Conservation (phyloP, 2,888 invertebrate species). For the Orthonychiurus folsomi region DNA sequence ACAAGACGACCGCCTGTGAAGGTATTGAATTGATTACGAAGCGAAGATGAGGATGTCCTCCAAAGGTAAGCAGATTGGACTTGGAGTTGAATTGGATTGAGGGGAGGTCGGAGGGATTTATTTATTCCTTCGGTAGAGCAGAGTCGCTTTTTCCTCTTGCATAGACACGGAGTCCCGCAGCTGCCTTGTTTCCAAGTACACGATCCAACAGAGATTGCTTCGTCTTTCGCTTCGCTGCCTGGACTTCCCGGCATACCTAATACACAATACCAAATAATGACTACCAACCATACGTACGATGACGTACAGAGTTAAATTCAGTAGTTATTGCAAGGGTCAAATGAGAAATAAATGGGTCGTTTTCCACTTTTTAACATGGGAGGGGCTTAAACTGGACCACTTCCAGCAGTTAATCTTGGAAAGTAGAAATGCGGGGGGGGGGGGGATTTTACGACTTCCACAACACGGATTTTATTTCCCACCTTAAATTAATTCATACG, state of each 20-base stretch:
- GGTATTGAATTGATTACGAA: neutral
- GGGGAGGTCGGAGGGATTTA: no score
- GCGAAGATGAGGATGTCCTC: neutral
- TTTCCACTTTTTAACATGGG: no score
- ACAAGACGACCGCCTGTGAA: neutral
- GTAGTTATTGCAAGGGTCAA: no score
- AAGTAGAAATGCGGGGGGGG: no score
- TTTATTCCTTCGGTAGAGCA: conserved; percentile 69
- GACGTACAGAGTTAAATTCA: no score
- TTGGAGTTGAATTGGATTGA: neutral
- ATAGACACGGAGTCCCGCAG: conserved; percentile 57
- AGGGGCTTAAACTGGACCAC: no score
- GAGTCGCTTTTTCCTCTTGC: conserved; percentile 81
- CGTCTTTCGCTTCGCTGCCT: conserved; percentile 66
- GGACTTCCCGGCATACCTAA: conserved; percentile 60
- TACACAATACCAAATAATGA: conserved; percentile 1
- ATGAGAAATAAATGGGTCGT: no score
- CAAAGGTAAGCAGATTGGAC: neutral
- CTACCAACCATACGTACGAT: no score
- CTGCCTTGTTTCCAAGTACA: conserved; percentile 58
- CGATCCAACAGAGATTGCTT: conserved; percentile 75
- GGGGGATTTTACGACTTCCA: no score
- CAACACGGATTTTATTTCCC: no score
- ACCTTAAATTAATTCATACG: no score
- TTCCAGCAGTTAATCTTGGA: no score